Evolutionary conservation across 1,140 invertebrate species (phyloP), one percentile per base, ranked within the genome.

Genomic region (Leptinotarsa undecemlineata): DNA sequence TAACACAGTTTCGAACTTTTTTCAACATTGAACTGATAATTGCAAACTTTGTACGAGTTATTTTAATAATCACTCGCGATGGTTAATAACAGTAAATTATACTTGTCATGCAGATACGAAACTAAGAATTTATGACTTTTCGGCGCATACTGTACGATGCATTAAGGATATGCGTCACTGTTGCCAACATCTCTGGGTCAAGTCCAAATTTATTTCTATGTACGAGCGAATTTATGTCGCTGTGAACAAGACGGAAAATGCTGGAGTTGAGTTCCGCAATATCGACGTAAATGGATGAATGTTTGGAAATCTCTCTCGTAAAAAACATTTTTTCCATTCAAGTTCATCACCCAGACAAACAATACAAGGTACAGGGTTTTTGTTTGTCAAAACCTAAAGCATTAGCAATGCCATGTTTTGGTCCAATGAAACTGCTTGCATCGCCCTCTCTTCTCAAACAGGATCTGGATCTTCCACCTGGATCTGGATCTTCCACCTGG

Each of bases 1-100:
- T 57, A 57, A 57, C 51, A 57, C 51, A 57, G 51, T 57, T 57
- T 57, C 51, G 51, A 57, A 57, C 51, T 57, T 57, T 57, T 57
- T 57, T 57, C 51, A 19, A 57, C 51, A 57, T 57, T 57, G 51
- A 57, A 57, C 51, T 17, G 51, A 57, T 57, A 57, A 57, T 57
- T 57, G 14, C 51, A 57, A 57, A 57, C 51, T 57, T 57, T 57
- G 51, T 17, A 57, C 51, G 51, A 15, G 51, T 57, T n/a, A 57
- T 57, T 57, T 57, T 19, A 57, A 57, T 57, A 57, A 57, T 57
- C n/a, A 57, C 14, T 57, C 51, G 15, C 15, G 51, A 57, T 19
- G n/a, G 51, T 57, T 57, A 57, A 57, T 57, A 17, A 19, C 51
- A 57, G 4, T 57, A 57, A 57, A 57, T 57, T 57, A 15, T 57